Evolutionary conservation across 2,797 vertebrate genomes (phyloP).

Genomic region (Betta splendens): DNA sequence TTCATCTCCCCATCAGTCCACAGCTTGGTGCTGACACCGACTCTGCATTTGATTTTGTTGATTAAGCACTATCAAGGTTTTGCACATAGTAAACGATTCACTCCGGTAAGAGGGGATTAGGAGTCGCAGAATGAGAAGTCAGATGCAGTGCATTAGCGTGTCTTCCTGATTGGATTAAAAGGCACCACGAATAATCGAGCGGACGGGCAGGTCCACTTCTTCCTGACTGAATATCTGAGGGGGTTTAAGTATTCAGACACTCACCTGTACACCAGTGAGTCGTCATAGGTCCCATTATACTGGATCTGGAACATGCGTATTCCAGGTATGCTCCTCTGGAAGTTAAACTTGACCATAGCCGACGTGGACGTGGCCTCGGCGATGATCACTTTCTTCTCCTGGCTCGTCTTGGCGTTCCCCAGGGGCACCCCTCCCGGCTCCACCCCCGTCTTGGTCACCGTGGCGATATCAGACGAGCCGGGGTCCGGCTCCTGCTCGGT

Average conservation of each 20-base stretch:
- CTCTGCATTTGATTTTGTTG: conserved; percentile 74
- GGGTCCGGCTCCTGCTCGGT: conserved; percentile 92
- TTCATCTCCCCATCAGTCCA: conserved; percentile 62
- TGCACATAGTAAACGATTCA: conserved; percentile 58
- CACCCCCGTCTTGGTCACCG: conserved; percentile 91
- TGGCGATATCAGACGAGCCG: conserved; percentile 96
- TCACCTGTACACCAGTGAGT: conserved; percentile 98
- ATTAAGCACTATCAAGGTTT: conserved; percentile 73
- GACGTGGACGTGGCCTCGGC: conserved; percentile 94
- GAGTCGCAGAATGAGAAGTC: conserved; percentile 53
- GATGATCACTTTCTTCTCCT: conserved; percentile 93
- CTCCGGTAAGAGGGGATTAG: conserved; percentile 44
- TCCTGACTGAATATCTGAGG: conserved; percentile 36
- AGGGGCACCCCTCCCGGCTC: conserved; percentile 81
- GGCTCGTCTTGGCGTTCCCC: conserved; percentile 89
- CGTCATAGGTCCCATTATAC: conserved; percentile 98
- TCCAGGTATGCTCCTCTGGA: conserved; percentile 97
- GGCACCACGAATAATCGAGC: conserved; percentile 39
- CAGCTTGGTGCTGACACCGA: conserved; percentile 65
- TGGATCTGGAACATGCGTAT: conserved; percentile 99
- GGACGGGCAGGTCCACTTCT: conserved; percentile 39
- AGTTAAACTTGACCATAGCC: conserved; percentile 94
- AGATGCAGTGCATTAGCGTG: conserved; percentile 55
- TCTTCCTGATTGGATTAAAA: conserved; percentile 53
- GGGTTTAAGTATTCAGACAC: conserved; percentile 47